phyloP scores from a whole-genome alignment of 1,140 invertebrate species.

The Atopsyche davidsoni region DNA sequence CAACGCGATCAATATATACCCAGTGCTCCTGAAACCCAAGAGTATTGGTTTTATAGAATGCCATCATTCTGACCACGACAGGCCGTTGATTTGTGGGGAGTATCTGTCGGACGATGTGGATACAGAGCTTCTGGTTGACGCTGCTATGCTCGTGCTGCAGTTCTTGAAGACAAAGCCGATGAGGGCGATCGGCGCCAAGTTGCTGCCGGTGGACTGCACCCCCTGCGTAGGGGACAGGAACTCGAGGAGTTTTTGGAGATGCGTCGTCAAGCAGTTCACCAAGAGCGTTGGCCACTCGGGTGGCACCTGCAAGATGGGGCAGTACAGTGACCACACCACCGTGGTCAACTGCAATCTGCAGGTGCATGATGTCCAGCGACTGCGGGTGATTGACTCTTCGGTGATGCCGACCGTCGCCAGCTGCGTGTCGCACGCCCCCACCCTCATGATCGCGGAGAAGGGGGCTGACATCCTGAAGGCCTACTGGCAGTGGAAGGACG shows the following conservation, averaged over 20 bases:
- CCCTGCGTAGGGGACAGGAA: constrained; percentile 11
- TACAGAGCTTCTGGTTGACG: neutral
- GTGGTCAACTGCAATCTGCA: constrained; percentile 62
- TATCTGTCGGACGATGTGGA: no score
- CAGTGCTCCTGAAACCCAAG: no score
- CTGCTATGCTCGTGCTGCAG: neutral
- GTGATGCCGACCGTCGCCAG: constrained; percentile 52
- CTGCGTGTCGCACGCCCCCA: constrained; percentile 30
- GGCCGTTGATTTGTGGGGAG: no score
- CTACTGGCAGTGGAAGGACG: no score
- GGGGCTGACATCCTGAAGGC: no score
- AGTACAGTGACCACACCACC: constrained; percentile 48
- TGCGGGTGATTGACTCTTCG: constrained; percentile 64
- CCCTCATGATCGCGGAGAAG: constrained; percentile 55
- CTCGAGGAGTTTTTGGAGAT: constrained; percentile 55
- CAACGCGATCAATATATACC: no score
- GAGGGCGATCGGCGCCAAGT: constrained; percentile 1
- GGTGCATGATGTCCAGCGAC: constrained; percentile 53
- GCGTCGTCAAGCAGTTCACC: constrained; percentile 53
- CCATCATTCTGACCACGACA: no score
- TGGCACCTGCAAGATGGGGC: constrained; percentile 65
- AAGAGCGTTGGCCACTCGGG: constrained; percentile 57
- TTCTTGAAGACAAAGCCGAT: neutral
- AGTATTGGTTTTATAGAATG: no score
- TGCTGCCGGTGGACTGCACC: neutral